Base-by-base conservation (phyloP, 2,113 vertebrate genomes). In the Dromaius novaehollandiae region DNA sequence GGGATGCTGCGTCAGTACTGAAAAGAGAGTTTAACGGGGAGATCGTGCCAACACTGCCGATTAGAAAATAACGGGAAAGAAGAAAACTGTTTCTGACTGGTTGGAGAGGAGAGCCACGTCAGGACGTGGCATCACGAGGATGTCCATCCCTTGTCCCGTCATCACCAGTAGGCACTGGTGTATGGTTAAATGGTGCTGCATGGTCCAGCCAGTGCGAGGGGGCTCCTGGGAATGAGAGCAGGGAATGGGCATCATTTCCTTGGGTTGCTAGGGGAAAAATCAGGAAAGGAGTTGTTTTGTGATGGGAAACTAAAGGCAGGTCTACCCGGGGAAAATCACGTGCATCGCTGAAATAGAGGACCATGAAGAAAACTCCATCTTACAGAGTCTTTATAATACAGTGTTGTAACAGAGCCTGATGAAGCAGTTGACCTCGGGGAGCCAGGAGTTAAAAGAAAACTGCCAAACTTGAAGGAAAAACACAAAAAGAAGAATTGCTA, bases 391-490 rank as follows among this genome's bases (percentile, higher is more conserved):
- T 89, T 70, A 32, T 44, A 28, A 79, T 81, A n/a, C 0, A 0
- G 2, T 68, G 28, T 38, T 55, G 46, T 30, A 58, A 14, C 32
- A 73, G 66, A 46, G 20, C 28, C 46, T 74, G 75, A 32, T 20
- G 40, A 71, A 90, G 26, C 46, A 36, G 34, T 19, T 61, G 71
- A 56, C 63, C 3, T 48, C 75, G 44, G 61, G 60, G 79, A 86
- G n/a, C 7, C 66, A 90, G 63, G 69, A 75, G 56, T 94, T 97
- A 91, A 77, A 74, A 74, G 66, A 70, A 82, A 94, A 13, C 64
- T 89, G 25, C 50, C 5, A 86, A 88, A 94, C 30, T 66, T 92
- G 55, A 89, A 63, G 66, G 74, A 81, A 96, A 93, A 90, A 53
- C 38, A 40, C 7, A 65, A 36, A 75, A 91, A 63, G 15, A 86